A percentile compares a stretch with the other conserved stretches of the same genome.
Conservation (phyloP, 2,888 invertebrate species). For the Synanthedon formicaeformis region DNA sequence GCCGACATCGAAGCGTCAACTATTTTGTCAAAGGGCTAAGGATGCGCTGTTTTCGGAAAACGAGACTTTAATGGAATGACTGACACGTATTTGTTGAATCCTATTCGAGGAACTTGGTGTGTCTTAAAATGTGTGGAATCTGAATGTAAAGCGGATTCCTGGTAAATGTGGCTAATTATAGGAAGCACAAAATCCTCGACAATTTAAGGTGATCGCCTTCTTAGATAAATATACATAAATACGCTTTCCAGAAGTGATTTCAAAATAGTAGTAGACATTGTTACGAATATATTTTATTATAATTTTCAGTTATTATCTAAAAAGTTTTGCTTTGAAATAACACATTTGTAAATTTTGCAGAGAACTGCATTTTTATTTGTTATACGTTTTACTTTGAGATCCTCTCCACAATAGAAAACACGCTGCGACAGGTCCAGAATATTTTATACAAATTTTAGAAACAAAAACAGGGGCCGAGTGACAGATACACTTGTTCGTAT, state of each 20-base stretch:
- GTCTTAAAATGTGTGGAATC: constrained; percentile 44
- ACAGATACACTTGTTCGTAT: constrained; percentile 66
- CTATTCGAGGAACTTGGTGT: constrained; percentile 44
- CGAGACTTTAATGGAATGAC: constrained; percentile 60
- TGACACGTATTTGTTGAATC: constrained; percentile 51
- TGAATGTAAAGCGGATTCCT: constrained; percentile 25
- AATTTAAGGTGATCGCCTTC: no score
- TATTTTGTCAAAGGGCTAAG: constrained; percentile 46
- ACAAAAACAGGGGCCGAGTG: constrained; percentile 63
- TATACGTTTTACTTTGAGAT: constrained; percentile 5
- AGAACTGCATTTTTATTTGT: background rate
- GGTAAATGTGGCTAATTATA: constrained; percentile 23
- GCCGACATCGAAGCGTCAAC: constrained; percentile 41
- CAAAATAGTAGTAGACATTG: no score
- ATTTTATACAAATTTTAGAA: constrained; percentile 70
- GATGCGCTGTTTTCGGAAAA: constrained; percentile 55
- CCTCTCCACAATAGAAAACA: constrained; percentile 6
- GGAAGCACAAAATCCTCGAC: background rate
- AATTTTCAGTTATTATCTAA: no score
- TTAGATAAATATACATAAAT: background rate
- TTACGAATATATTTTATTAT: no score
- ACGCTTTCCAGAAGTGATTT: no score
- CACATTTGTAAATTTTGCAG: no score
- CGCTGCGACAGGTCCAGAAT: constrained; percentile 52
- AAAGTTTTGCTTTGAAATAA: no score